Evolutionary conservation across 2,888 invertebrate species (phyloP), one percentile per base, ranked within the genome.

Genomic region (Ryuthela nishihirai): DNA sequence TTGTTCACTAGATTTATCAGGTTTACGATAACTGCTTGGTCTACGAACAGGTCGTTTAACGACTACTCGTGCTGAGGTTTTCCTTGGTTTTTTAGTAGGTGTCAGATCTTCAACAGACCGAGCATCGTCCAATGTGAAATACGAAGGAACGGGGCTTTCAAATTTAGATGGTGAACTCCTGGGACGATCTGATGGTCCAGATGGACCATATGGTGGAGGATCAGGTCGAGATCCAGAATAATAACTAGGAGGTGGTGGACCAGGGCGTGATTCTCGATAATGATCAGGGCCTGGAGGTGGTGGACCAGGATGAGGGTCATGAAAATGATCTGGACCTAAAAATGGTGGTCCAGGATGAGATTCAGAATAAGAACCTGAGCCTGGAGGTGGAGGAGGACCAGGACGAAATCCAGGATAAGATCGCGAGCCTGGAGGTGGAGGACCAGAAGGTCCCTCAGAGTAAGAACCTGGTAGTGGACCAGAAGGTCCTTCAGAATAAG

Each of bases 61-160:
- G 10, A 3, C 5, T 29, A 1, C 17, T 12, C 29, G 29, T 10
- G 10, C 32, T n/a, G 24, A 26, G 10, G 21, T 10, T 1, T 21
- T 20, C 10, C 17, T 17, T 5, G 3, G n/a, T 25, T 24, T 6
- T 4, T 20, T 23, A 40, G 10, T 6, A 2, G 21, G 10, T 4
- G 4, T 6, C 3, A 39, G 5, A n/a, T 39, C 21, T 7, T 39
- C 23, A 15, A 10, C 18, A 20, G 29, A 29, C 20, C 18, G 17
- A 18, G 25, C 40, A 34, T 55, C 40, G 23, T 35, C 47, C 10
- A 7, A 5, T 12, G 41, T 36, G 23, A 46, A 42, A 20, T 38
- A 18, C 9, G 38, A 20, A 9, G 38, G 54, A 7, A n/a, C 18
- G 18, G 6, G 53, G 20, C n/a, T n/a, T n/a, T n/a, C n/a, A n/a